phyloP scores from a whole-genome alignment of 2,888 invertebrate genomes.

The Agriotes lineatus region DNA sequence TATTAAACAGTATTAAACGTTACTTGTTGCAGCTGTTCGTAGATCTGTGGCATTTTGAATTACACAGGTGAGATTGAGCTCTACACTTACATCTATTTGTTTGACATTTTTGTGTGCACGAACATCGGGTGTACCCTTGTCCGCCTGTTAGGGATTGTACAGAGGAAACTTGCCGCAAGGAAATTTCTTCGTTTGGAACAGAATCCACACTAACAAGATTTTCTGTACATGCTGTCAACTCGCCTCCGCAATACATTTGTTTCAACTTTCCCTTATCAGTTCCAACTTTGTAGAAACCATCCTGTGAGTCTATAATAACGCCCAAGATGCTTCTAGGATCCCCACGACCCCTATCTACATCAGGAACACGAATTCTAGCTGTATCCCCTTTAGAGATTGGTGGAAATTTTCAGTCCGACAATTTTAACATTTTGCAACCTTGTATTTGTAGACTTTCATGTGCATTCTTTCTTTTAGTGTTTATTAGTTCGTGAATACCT shows the following conservation, averaged over 20 bases:
- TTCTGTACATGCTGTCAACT: neutral
- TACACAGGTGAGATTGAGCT: neutral
- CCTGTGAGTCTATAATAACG: too few relatives aligned
- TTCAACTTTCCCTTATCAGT: neutral
- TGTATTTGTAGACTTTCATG: neutral
- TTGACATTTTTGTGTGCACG: slow-evolving; percentile 8
- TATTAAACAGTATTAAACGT: too few relatives aligned
- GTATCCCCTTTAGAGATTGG: neutral
- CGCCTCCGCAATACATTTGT: neutral
- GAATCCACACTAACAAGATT: neutral
- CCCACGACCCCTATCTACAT: neutral
- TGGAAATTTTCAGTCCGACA: neutral
- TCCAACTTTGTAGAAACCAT: too few relatives aligned
- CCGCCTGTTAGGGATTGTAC: neutral
- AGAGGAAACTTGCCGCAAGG: neutral
- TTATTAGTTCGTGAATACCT: too few relatives aligned
- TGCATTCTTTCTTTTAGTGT: neutral
- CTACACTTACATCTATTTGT: slow-evolving; percentile 13
- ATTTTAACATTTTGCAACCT: slow-evolving; percentile 10
- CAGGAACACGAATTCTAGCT: slow-evolving; percentile 4
- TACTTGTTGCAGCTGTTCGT: neutral
- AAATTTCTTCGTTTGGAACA: neutral
- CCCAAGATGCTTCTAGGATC: too few relatives aligned
- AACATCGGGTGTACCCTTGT: slow-evolving; percentile 15
- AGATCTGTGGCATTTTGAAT: slow-evolving; percentile 7